Evolutionary conservation across 1,140 invertebrate genomes (phyloP).

Genomic region (Hydropsyche tenuis): DNA sequence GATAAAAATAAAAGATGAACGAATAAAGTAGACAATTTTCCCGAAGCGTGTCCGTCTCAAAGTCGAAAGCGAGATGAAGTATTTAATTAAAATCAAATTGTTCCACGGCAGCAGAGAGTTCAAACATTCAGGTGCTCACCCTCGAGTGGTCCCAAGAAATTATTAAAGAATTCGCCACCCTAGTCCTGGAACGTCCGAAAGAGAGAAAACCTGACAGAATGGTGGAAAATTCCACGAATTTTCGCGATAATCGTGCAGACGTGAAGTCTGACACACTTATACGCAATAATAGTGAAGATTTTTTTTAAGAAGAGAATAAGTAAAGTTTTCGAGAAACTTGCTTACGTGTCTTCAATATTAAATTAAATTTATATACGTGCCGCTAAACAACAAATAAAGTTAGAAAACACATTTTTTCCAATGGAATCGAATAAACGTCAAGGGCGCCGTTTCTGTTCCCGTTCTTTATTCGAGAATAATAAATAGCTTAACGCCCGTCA

Average conservation of each 20-base stretch:
- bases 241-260: constrained; percentile 7
- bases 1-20: neutral
- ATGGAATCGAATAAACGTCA: too few species aligned
- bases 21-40: neutral
- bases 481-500: too few species aligned
- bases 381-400: too few species aligned
- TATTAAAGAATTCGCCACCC: constrained; percentile 28
- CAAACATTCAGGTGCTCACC: constrained; percentile 30
- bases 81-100: constrained; percentile 43
- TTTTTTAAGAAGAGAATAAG: too few species aligned
- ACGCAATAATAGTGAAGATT: neutral
- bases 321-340: too few species aligned
- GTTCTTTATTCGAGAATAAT: too few species aligned
- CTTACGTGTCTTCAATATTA: too few species aligned
- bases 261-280: neutral
- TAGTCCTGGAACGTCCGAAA: neutral
- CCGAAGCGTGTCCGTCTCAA: neutral
- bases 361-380: too few species aligned
- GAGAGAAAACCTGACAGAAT: neutral
- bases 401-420: too few species aligned
- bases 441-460: too few species aligned
- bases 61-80: constrained; percentile 28
- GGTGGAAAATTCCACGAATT: constrained; percentile 7
- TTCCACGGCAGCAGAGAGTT: constrained; percentile 20
- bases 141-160: constrained; percentile 27